phyloP scores from a whole-genome alignment of 2,797 vertebrate species.

The Uromys caudimaculatus region DNA sequence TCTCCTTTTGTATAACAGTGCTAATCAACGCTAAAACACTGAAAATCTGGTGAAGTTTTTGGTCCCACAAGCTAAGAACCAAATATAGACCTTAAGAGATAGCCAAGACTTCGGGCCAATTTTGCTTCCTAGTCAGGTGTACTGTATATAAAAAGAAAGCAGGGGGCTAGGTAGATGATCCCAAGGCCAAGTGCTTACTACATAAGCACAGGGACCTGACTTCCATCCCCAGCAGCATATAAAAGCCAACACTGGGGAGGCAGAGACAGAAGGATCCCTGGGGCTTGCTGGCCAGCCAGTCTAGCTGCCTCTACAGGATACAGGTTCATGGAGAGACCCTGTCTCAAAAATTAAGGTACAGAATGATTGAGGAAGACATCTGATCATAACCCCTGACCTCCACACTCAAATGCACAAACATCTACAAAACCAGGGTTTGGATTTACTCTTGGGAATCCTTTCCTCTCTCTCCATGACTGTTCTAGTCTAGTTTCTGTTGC shows the following conservation, averaged over 20 bases:
- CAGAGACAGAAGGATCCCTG: background rate
- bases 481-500: background rate
- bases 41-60: background rate
- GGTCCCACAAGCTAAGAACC: background rate
- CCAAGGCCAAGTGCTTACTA: background rate
- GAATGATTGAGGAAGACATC: background rate
- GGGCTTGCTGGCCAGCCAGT: background rate
- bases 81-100: conserved; percentile 9
- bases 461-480: background rate
- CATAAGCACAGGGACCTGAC: background rate
- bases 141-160: background rate
- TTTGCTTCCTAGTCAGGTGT: background rate
- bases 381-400: background rate
- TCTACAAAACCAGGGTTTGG: background rate
- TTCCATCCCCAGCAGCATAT: background rate
- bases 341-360: background rate
- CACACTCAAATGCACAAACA: background rate
- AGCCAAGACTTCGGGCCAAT: background rate
- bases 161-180: background rate
- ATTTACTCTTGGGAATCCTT: background rate
- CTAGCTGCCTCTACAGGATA: background rate
- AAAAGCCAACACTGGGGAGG: background rate
- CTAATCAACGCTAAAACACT: conserved; percentile 2
- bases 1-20: background rate
- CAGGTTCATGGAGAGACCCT: background rate